Evolutionary conservation across 2,888 invertebrate species (phyloP).

Genomic region (Villa cingulata): DNA sequence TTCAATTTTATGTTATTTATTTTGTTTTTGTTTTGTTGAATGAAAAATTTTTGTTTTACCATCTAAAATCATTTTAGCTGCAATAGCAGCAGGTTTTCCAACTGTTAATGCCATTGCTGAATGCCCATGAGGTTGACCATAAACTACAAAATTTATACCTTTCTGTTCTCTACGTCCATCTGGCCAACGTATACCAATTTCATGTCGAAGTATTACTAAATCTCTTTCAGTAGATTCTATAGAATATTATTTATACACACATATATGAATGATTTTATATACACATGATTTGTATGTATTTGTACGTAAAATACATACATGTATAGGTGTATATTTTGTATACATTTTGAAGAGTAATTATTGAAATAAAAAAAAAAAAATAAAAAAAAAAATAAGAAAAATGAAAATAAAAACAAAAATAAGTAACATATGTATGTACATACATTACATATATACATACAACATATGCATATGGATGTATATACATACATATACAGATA

Average conservation of each 20-base stretch:
- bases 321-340: too few species aligned
- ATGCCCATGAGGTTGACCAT: conserved; percentile 67
- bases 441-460: too few species aligned
- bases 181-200: conserved; percentile 84
- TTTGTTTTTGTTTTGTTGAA: too few species aligned
- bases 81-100: conserved; percentile 88
- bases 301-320: too few species aligned
- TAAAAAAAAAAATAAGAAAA: neutral
- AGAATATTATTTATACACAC: neutral
- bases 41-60: conserved; percentile 32
- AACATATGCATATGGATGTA: too few species aligned
- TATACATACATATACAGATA: too few species aligned
- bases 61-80: conserved; percentile 93
- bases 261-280: too few species aligned
- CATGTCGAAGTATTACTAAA: conserved; percentile 85
- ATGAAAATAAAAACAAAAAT: too few species aligned
- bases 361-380: neutral
- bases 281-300: too few species aligned
- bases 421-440: too few species aligned
- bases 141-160: conserved; percentile 76
- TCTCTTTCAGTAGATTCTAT: conserved; percentile 70
- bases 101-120: conserved; percentile 96
- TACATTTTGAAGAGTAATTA: too few species aligned
- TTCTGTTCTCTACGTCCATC: conserved; percentile 70
- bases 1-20: neutral